Evolutionary conservation across 1,140 invertebrate species (phyloP).

Genomic region (Halesus radiatus): DNA sequence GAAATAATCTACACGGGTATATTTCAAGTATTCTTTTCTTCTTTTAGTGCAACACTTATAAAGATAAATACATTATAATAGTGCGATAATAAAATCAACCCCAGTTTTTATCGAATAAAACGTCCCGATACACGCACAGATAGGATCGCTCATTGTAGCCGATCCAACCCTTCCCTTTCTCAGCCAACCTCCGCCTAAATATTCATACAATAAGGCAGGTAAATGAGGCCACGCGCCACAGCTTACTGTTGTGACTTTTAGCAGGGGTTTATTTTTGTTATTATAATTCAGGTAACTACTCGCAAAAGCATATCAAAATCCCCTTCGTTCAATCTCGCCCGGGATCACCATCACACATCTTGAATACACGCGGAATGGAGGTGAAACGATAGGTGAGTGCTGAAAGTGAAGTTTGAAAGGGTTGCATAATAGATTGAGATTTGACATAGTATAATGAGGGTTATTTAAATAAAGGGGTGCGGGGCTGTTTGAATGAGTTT

Average conservation of each 20-base stretch:
- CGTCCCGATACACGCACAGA: constrained; percentile 44
- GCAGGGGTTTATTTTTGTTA: constrained; percentile 37
- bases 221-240: constrained; percentile 52
- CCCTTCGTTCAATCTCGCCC: constrained; percentile 13
- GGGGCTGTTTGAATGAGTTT: constrained; percentile 11
- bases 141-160: constrained; percentile 46
- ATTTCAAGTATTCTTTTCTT: too few species aligned
- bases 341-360: not conserved
- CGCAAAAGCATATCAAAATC: not conserved
- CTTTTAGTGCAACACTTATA: too few species aligned
- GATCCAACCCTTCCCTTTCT: constrained; percentile 43
- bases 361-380: constrained; percentile 27
- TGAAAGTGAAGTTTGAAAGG: constrained; percentile 45
- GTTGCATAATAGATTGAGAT: constrained; percentile 45
- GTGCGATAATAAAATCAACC: not conserved
- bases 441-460: constrained; percentile 45
- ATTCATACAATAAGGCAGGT: constrained; percentile 49
- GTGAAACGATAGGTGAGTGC: constrained; percentile 9
- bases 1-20: too few species aligned
- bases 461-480: constrained; percentile 54
- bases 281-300: constrained; percentile 40
- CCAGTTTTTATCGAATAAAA: constrained; percentile 28
- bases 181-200: constrained; percentile 15
- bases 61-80: not conserved
- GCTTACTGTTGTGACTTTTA: constrained; percentile 44